These are phyloP conservation scores for Magallana nippona DNA, from an alignment of 2,888 invertebrate genomes.

Conservation along the genomic window DNA sequence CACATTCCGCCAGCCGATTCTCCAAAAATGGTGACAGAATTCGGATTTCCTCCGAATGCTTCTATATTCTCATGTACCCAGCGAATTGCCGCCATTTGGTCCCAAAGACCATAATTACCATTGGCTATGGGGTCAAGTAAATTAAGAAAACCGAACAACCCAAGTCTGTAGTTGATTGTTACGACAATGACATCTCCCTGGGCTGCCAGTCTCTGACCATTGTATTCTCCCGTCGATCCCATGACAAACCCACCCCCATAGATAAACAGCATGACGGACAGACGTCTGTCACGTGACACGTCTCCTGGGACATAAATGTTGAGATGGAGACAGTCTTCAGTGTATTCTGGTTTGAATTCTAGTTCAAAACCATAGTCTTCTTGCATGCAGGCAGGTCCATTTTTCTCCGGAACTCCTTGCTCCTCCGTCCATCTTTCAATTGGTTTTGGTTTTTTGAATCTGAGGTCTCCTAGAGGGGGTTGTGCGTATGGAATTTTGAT, in stretches of 20 bases:
- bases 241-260: constrained; percentile 96
- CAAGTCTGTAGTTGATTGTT: constrained; percentile 52
- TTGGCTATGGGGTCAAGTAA: constrained; percentile 44
- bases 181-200: constrained; percentile 49
- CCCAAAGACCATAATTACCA: constrained; percentile 64
- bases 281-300: not conserved
- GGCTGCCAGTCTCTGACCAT: constrained; percentile 80
- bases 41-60: constrained; percentile 55
- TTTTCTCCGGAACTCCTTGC: not conserved
- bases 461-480: not conserved
- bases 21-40: constrained; percentile 57
- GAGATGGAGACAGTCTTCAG: constrained; percentile 54
- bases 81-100: constrained; percentile 56
- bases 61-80: constrained; percentile 59
- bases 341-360: not conserved
- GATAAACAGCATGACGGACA: constrained; percentile 90
- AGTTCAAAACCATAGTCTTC: not conserved
- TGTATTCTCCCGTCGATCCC: constrained; percentile 87
- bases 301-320: constrained; percentile 47
- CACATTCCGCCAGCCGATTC: constrained; percentile 54
- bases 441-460: constrained; percentile 15
- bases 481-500: not conserved
- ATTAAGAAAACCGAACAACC: constrained; percentile 56
- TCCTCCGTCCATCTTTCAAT: not conserved
- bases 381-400: constrained; percentile 30